phyloP scores from a whole-genome alignment of 53 echinoderm and acorn worm species.

The Actinopyga echinites region DNA sequence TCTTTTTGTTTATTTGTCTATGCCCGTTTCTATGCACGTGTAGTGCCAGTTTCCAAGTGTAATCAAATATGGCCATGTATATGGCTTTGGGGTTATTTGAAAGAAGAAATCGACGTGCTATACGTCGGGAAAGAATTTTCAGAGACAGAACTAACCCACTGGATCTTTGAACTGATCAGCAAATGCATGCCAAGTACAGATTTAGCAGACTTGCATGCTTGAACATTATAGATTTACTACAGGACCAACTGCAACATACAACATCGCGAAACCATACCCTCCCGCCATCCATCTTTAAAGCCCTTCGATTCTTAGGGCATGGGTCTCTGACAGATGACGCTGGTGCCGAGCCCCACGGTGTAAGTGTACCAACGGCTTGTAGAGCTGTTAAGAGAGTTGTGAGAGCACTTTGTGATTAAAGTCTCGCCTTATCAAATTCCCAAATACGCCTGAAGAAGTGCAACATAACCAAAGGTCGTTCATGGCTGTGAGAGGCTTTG shows the following conservation, averaged over 20 bases:
- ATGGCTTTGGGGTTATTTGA: conserved; percentile 4
- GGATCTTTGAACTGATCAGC: conserved; percentile 29
- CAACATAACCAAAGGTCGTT: not conserved
- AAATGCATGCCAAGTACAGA: conserved; percentile 39
- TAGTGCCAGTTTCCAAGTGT: too few relatives aligned
- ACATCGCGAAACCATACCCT: conserved; percentile 35
- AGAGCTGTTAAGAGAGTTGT: not conserved
- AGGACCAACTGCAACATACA: conserved; percentile 27
- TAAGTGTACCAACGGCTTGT: not conserved
- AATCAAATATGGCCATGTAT: not conserved
- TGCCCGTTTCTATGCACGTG: too few relatives aligned
- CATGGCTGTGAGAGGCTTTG: not conserved
- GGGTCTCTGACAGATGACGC: not conserved
- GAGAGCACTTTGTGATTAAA: not conserved
- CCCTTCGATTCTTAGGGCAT: too few relatives aligned
- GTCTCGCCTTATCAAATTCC: not conserved
- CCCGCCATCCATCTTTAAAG: conserved; percentile 10
- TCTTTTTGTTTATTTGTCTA: too few relatives aligned
- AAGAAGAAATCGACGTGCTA: conserved; percentile 19
- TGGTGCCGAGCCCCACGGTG: too few relatives aligned
- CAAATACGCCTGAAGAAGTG: not conserved
- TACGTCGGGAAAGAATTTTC: conserved; percentile 26
- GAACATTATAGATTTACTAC: conserved; percentile 24
- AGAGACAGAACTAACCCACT: conserved; percentile 48
- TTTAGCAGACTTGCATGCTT: conserved; percentile 39